Percentiles rank a stretch among this genome's conserved stretches.
phyloP scores from a whole-genome alignment of 2,888 invertebrate species.

The Choreutis nemorana region DNA sequence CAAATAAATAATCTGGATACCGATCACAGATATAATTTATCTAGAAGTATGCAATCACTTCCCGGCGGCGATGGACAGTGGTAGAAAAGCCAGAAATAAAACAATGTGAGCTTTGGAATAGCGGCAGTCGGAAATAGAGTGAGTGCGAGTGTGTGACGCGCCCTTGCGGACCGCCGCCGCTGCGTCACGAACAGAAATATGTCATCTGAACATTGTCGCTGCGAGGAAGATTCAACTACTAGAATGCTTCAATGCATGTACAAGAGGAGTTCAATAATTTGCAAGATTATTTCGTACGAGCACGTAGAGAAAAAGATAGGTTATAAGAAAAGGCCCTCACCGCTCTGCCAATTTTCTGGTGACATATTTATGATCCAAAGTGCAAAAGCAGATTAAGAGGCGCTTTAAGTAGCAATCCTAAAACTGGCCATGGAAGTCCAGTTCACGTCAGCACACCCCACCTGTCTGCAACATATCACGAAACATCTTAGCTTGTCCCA shows the following conservation, averaged over 20 bases:
- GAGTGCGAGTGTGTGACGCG: constrained; percentile 32
- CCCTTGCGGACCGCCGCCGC: constrained; percentile 50
- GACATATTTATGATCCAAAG: too few relatives aligned
- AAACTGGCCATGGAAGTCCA: constrained; percentile 24
- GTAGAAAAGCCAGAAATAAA: constrained; percentile 46
- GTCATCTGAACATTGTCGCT: too few relatives aligned
- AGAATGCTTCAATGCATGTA: too few relatives aligned
- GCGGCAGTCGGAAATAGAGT: constrained; percentile 46
- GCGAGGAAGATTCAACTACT: too few relatives aligned
- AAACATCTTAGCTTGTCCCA: constrained; percentile 22
- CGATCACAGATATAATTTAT: too few relatives aligned
- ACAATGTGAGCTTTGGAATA: constrained; percentile 62
- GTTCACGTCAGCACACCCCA: constrained; percentile 28
- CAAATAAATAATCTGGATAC: too few relatives aligned
- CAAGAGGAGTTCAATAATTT: too few relatives aligned
- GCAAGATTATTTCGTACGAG: too few relatives aligned
- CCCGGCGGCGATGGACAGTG: constrained; percentile 49
- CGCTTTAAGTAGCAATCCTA: constrained; percentile 4
- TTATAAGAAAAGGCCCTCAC: too few relatives aligned
- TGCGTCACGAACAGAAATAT: constrained; percentile 36
- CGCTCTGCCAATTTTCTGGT: too few relatives aligned
- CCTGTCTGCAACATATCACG: constrained; percentile 36
- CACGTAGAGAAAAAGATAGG: too few relatives aligned
- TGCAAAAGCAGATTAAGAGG: too few relatives aligned
- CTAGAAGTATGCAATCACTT: constrained; percentile 29